Conservation (phyloP, 2,888 invertebrate genomes). For the Clistopyga incitator region DNA sequence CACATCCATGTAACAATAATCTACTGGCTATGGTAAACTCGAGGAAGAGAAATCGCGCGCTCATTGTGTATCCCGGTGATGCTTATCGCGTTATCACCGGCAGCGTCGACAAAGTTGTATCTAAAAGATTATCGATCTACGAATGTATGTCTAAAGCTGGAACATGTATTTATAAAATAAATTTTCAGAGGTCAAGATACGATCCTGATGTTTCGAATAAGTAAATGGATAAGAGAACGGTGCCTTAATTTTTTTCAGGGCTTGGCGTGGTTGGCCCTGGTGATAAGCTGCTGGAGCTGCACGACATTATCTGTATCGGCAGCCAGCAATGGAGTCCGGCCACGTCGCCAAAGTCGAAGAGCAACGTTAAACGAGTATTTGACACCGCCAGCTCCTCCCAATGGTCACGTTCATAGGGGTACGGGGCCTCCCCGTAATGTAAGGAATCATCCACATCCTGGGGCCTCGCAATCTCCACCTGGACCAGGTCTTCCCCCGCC, state of each 20-base stretch:
- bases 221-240: background rate
- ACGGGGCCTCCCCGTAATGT: conserved; percentile 61
- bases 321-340: conserved; percentile 71
- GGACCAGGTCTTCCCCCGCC: conserved; percentile 33
- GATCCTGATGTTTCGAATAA: background rate
- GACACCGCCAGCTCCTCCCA: conserved; percentile 76
- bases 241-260: conserved; percentile 46
- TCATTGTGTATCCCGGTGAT: conserved; percentile 56
- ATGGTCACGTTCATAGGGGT: conserved; percentile 23
- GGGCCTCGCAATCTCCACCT: conserved; percentile 47
- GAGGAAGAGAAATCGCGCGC: conserved; percentile 68
- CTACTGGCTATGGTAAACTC: conserved; percentile 22
- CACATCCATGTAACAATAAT: conserved; percentile 43
- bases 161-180: background rate
- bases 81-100: conserved; percentile 59
- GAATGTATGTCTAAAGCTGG: background rate
- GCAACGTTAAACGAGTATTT: conserved; percentile 77
- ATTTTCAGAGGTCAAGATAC: background rate
- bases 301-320: conserved; percentile 59
- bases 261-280: conserved; percentile 69
- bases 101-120: conserved; percentile 14
- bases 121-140: conserved; percentile 28
- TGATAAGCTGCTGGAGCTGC: conserved; percentile 64
- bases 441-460: conserved; percentile 25
- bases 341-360: conserved; percentile 72